These are phyloP conservation scores for Stenchaetothrips biformis DNA, from an alignment of 2,888 invertebrate species.

Conservation along the genomic window DNA sequence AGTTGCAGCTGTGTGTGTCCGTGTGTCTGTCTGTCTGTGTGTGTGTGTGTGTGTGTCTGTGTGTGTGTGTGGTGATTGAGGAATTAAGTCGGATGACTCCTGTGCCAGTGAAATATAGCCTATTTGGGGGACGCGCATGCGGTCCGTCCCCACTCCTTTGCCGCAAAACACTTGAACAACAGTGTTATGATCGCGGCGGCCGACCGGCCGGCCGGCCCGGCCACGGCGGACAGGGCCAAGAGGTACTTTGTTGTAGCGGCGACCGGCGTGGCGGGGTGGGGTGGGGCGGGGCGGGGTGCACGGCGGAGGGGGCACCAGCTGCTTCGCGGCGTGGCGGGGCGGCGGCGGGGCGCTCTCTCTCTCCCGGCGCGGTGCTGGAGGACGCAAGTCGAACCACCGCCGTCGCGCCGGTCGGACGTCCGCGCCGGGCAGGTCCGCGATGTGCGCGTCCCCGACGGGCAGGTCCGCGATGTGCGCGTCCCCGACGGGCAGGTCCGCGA, in stretches of 20 bases:
- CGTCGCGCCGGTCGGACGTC: neutral
- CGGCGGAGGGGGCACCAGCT: neutral
- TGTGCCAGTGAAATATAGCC: slow-evolving; percentile 23
- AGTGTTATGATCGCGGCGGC: slow-evolving; percentile 11
- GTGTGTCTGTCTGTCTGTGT: neutral
- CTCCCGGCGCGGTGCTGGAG: neutral
- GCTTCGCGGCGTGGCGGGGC: neutral
- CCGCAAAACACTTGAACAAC: slow-evolving; percentile 20
- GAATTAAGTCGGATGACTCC: slow-evolving; percentile 24
- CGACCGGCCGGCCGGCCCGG: neutral
- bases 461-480: neutral
- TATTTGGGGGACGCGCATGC: neutral
- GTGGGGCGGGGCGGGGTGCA: neutral
- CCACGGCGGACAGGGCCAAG: neutral
- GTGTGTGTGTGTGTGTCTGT: slow-evolving; percentile 3
- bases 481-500: no score
- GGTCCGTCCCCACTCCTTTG: neutral
- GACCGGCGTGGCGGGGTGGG: neutral
- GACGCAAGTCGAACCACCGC: neutral
- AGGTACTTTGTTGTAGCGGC: slow-evolving; percentile 18
- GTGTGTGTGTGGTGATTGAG: slow-evolving; percentile 17
- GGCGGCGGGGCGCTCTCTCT: neutral
- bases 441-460: neutral
- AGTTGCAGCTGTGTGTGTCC: slow-evolving; percentile 14
- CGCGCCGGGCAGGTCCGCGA: neutral